Evolutionary conservation across 2,113 vertebrate genomes (phyloP).

Genomic region (Xerus inauris): DNA sequence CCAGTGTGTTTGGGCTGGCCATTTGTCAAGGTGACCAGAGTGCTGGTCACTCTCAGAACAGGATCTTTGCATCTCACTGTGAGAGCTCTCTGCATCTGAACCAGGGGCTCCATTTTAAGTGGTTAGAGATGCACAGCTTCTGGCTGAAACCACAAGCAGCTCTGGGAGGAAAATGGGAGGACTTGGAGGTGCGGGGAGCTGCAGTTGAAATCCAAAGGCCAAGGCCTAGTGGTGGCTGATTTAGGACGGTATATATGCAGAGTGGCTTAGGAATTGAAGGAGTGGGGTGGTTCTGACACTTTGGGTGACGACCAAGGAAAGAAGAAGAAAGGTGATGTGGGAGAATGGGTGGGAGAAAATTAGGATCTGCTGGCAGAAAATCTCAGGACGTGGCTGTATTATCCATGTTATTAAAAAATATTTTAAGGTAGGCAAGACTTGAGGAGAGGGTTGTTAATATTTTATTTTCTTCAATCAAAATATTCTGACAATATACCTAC

Average conservation of each 20-base stretch:
- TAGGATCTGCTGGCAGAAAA: background rate
- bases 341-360: background rate
- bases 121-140: slow-evolving; percentile 42
- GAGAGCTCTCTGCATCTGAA: background rate
- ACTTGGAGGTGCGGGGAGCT: background rate
- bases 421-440: background rate
- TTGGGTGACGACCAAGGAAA: background rate
- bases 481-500: background rate
- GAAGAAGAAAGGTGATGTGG: background rate
- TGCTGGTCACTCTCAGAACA: slow-evolving; percentile 35
- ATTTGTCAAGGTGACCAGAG: background rate
- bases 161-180: slow-evolving; percentile 13
- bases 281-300: background rate
- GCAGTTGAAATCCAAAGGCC: slow-evolving; percentile 14
- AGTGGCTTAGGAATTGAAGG: background rate
- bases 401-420: slow-evolving; percentile 13
- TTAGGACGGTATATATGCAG: background rate
- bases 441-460: slow-evolving; percentile 17
- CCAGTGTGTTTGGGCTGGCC: slow-evolving; percentile 51
- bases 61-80: slow-evolving; percentile 47
- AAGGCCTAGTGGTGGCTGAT: background rate
- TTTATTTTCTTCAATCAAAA: slow-evolving; percentile 35
- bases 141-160: slow-evolving; percentile 49
- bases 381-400: background rate
- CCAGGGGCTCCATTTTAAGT: slow-evolving; percentile 54